Conservation (phyloP, 1,140 invertebrate genomes). For the Cephus cinctus region DNA sequence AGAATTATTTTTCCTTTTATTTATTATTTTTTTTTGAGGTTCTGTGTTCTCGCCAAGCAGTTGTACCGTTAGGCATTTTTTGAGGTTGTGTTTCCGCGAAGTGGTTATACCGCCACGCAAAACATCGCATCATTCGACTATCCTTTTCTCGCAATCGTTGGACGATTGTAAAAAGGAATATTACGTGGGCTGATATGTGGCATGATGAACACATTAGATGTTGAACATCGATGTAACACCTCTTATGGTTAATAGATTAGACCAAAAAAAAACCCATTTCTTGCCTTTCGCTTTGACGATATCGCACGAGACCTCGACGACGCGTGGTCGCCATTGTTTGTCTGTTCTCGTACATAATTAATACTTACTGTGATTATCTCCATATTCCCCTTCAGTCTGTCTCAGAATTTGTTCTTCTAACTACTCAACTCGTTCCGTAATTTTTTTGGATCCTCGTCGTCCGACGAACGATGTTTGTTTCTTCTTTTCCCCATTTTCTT, state of each 20-base stretch:
- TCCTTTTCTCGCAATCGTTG: conserved; percentile 6
- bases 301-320: too few species aligned
- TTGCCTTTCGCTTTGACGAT: not conserved
- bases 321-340: too few species aligned
- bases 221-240: conserved; percentile 12
- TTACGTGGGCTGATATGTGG: not conserved
- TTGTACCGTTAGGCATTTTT: conserved; percentile 4
- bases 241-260: conserved; percentile 7
- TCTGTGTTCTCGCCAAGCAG: not conserved
- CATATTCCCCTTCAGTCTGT: conserved; percentile 1
- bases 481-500: conserved; percentile 12
- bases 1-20: not conserved
- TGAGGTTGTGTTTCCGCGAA: not conserved
- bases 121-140: not conserved
- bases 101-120: conserved; percentile 5
- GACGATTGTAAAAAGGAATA: conserved; percentile 6
- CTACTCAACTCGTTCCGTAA: conserved; percentile 8
- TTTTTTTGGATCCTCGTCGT: conserved; percentile 6
- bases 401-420: conserved; percentile 3
- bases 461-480: conserved; percentile 9
- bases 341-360: too few species aligned
- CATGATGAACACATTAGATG: conserved; percentile 8
- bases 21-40: conserved; percentile 1
- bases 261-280: conserved; percentile 9
- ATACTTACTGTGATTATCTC: conserved; percentile 8